Percentiles rank a stretch among this genome's conserved stretches.
Conservation (phyloP, 2,797 vertebrate genomes). For the Poeciliopsis infans region DNA sequence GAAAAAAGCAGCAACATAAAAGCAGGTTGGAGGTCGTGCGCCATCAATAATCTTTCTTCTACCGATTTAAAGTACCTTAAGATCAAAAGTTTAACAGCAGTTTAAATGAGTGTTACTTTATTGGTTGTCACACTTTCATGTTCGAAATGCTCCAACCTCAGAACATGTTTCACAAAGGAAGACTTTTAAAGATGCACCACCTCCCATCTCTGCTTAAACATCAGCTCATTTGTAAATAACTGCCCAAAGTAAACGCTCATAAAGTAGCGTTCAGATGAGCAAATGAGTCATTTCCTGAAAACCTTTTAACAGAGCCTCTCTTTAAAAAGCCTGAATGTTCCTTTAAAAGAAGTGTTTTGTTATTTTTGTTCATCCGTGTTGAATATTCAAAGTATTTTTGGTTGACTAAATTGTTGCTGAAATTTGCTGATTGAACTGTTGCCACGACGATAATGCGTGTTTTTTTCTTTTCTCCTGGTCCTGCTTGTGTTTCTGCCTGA, state of each 20-base stretch:
- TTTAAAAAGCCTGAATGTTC: background rate
- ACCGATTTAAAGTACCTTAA: background rate
- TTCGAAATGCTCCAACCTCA: background rate
- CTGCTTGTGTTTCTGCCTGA: constrained; percentile 2
- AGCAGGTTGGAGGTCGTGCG: background rate
- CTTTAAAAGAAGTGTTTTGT: background rate
- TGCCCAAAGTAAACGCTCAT: background rate
- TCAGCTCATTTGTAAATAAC: background rate
- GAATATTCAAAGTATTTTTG: background rate
- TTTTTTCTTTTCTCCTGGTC: background rate
- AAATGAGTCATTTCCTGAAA: background rate
- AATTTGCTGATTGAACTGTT: background rate
- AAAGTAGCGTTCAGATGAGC: background rate
- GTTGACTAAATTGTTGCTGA: background rate
- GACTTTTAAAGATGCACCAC: background rate
- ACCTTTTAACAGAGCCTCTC: background rate
- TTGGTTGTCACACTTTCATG: background rate
- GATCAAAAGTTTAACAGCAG: background rate
- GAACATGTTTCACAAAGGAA: background rate
- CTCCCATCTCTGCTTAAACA: background rate
- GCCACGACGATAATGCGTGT: background rate
- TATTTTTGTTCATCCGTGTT: background rate
- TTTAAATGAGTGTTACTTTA: background rate
- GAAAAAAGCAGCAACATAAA: too few relatives aligned
- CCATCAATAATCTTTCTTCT: background rate